phyloP scores from a whole-genome alignment of 2,113 vertebrate species.

The Cyphomyrus discorhynchus region DNA sequence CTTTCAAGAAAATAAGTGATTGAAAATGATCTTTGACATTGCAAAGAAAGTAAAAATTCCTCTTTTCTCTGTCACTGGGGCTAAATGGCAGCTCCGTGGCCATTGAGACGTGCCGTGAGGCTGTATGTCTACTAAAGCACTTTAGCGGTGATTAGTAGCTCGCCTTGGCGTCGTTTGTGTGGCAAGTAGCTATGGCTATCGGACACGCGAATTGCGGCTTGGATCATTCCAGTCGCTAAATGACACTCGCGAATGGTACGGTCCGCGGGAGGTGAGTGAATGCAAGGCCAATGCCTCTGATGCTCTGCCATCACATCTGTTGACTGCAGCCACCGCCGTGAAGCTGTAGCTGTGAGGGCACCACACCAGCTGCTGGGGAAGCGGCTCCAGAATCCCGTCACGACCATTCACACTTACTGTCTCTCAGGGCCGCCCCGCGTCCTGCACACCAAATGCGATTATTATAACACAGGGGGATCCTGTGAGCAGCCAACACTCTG shows the following conservation, averaged over 20 bases:
- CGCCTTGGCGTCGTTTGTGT: not conserved
- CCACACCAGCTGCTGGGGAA: not conserved
- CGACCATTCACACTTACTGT: conserved; percentile 20
- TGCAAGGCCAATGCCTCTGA: not conserved
- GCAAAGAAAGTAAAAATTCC: not conserved
- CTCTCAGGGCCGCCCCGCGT: conserved; percentile 29
- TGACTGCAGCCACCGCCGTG: not conserved
- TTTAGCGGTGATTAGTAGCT: no score
- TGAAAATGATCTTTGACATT: not conserved
- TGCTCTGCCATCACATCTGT: not conserved
- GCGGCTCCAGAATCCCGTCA: not conserved
- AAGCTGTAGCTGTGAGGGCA: not conserved
- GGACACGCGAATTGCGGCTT: not conserved
- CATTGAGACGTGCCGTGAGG: not conserved
- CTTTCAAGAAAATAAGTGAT: not conserved
- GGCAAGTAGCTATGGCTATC: not conserved
- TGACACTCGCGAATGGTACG: not conserved
- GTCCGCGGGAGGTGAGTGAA: not conserved
- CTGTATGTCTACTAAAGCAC: not conserved
- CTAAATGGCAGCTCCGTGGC: not conserved
- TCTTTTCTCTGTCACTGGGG: not conserved
- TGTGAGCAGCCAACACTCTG: conserved; percentile 37
- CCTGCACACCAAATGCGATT: conserved; percentile 55
- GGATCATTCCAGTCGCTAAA: not conserved
- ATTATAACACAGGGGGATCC: conserved; percentile 16